Conservation (phyloP, 2,888 invertebrate species). For the Uropetala carovei region DNA sequence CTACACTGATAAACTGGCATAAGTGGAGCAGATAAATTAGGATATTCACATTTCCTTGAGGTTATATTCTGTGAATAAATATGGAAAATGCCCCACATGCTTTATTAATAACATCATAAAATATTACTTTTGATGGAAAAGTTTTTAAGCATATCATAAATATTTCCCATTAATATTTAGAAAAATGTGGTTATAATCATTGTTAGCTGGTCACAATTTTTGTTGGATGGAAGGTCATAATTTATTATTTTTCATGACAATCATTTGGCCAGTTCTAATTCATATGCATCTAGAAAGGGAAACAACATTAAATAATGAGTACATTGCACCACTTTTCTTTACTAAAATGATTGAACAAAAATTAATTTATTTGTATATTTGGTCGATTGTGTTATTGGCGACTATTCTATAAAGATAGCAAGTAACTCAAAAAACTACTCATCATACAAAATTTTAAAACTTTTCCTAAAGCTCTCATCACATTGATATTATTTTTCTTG, state of each 20-base stretch:
- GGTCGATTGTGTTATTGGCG: background rate
- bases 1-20: background rate
- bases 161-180: background rate
- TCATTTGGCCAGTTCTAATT: constrained; percentile 7
- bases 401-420: background rate
- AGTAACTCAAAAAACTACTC: background rate
- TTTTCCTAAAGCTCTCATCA: background rate
- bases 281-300: background rate
- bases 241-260: constrained; percentile 17
- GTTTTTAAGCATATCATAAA: constrained; percentile 53
- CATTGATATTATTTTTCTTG: background rate
- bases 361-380: background rate
- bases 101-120: constrained; percentile 47
- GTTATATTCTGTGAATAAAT: constrained; percentile 9
- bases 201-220: background rate
- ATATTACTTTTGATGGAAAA: constrained; percentile 35
- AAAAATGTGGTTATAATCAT: background rate
- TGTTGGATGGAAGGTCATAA: background rate
- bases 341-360: background rate
- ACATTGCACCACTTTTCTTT: background rate
- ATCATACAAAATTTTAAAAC: background rate
- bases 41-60: constrained; percentile 48
- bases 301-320: background rate
- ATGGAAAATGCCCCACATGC: background rate
- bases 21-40: constrained; percentile 15